Percentiles rank a stretch among this genome's conserved stretches.
phyloP scores from a whole-genome alignment of 2,797 vertebrate genomes.

The Podarcis lilfordi region DNA sequence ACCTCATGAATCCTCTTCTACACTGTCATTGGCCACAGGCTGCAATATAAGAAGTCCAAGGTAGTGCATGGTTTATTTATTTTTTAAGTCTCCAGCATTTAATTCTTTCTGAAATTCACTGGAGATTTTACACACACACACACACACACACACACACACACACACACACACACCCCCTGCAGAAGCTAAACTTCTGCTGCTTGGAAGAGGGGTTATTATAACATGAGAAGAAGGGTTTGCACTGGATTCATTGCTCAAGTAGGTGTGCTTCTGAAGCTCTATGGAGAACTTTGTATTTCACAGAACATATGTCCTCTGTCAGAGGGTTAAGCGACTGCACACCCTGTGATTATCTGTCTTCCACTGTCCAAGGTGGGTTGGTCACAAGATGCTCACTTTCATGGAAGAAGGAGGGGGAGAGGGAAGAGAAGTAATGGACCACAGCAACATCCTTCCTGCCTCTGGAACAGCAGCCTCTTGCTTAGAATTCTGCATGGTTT shows the following conservation, averaged over 20 bases:
- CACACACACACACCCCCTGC: neutral
- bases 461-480: neutral
- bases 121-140: neutral
- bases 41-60: constrained; percentile 18
- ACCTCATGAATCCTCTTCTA: constrained; percentile 3
- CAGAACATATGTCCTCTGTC: constrained; percentile 23
- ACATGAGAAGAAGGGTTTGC: neutral
- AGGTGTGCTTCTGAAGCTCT: constrained; percentile 1
- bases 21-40: constrained; percentile 19
- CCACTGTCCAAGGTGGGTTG: constrained; percentile 2
- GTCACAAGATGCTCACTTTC: neutral
- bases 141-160: neutral
- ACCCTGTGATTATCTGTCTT: constrained; percentile 2
- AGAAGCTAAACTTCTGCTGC: constrained; percentile 15
- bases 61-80: neutral
- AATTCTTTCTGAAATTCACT: constrained; percentile 16
- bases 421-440: neutral
- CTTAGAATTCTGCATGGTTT: constrained; percentile 16
- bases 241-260: neutral
- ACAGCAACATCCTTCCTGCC: too few relatives aligned
- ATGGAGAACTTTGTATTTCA: constrained; percentile 29
- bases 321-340: neutral
- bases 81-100: neutral
- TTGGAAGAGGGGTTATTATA: neutral
- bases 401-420: neutral